phyloP scores from a whole-genome alignment of 1,140 invertebrate genomes.

The Oryzaephilus surinamensis region DNA sequence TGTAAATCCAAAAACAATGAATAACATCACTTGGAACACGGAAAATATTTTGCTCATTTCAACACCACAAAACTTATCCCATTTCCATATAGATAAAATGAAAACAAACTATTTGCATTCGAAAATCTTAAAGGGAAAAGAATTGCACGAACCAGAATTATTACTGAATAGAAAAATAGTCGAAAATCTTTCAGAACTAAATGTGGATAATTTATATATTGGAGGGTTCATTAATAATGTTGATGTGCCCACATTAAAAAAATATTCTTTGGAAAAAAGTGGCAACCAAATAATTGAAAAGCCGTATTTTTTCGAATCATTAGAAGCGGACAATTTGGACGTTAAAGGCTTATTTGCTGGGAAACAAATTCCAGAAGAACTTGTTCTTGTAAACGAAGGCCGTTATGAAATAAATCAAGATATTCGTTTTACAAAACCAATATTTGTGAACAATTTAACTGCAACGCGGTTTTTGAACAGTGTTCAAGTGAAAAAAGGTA shows the following conservation, averaged over 20 bases:
- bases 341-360: slow-evolving; percentile 9
- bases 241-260: slow-evolving; percentile 23
- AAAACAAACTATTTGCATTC: no score
- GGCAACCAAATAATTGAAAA: slow-evolving; percentile 23
- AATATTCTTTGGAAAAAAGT: slow-evolving; percentile 24
- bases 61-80: no score
- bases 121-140: no score
- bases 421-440: slow-evolving; percentile 31
- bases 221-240: slow-evolving; percentile 31
- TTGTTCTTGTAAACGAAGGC: slow-evolving; percentile 28
- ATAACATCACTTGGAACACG: no score
- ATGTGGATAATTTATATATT: slow-evolving; percentile 22
- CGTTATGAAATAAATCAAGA: slow-evolving; percentile 34
- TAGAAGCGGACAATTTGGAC: slow-evolving; percentile 16
- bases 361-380: slow-evolving; percentile 18
- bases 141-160: no score
- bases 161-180: no score
- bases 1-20: no score
- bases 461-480: slow-evolving; percentile 35
- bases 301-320: slow-evolving; percentile 20
- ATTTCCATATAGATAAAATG: no score
- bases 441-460: slow-evolving; percentile 29
- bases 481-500: slow-evolving; percentile 33
- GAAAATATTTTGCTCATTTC: no score
- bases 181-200: slow-evolving; percentile 15